Percentiles rank a stretch among this genome's conserved stretches.
Conservation (phyloP, 1,140 invertebrate genomes). For the Drosophila oshimai region DNA sequence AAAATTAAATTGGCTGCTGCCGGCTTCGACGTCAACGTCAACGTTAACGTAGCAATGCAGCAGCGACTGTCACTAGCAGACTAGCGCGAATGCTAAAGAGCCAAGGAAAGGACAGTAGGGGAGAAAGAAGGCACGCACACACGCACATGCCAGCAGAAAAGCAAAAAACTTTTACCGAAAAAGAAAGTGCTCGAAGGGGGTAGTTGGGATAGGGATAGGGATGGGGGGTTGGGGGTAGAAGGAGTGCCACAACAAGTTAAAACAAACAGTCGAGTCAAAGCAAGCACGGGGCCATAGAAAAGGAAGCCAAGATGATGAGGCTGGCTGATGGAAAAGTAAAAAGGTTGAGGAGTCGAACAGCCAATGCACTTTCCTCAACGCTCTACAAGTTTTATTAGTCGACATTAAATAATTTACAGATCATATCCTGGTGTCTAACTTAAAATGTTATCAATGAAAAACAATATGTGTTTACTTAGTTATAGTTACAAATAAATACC, state of each 20-base stretch:
- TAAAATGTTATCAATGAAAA: no score
- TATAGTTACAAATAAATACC: no score
- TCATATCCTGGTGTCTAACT: no score
- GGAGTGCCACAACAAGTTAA: constrained; percentile 20
- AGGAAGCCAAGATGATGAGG: not conserved
- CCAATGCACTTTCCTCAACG: not conserved
- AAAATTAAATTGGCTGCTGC: constrained; percentile 63
- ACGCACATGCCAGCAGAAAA: constrained; percentile 42
- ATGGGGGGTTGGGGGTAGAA: not conserved
- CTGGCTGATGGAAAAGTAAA: not conserved
- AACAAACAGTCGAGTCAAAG: constrained; percentile 34
- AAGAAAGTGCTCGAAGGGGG: constrained; percentile 33
- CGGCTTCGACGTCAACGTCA: not conserved
- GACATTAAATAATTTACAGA: no score
- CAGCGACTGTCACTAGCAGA: constrained; percentile 51
- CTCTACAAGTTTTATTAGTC: no score
- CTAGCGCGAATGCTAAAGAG: constrained; percentile 35
- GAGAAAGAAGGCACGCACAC: not conserved
- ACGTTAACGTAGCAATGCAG: not conserved
- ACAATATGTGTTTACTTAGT: no score
- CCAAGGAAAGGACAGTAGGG: not conserved
- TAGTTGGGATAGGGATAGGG: not conserved
- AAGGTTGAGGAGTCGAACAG: not conserved
- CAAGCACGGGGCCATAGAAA: not conserved
- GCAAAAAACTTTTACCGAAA: constrained; percentile 46